Evolutionary conservation across 2,113 vertebrate species (phyloP).

Genomic region (Pituophis catenifer): DNA sequence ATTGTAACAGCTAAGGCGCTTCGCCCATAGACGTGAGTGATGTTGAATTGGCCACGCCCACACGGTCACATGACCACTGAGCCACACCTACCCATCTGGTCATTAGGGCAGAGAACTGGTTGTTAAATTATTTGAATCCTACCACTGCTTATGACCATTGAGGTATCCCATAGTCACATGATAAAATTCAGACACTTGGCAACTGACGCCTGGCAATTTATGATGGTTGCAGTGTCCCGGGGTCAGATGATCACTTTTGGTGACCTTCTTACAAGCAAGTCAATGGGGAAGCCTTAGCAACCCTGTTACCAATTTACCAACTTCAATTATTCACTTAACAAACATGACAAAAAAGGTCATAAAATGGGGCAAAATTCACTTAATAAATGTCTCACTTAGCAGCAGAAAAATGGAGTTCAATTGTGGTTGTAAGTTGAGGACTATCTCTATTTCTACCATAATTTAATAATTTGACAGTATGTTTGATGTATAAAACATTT

Average conservation of each 20-base stretch:
- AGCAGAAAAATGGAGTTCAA: background rate
- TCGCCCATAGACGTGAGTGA: too few species aligned
- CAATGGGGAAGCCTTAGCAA: background rate
- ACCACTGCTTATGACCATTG: background rate
- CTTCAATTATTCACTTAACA: background rate
- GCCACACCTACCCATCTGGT: too few species aligned
- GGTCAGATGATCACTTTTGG: background rate
- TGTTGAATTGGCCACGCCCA: too few species aligned
- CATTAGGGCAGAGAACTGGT: too few species aligned
- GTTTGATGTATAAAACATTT: background rate
- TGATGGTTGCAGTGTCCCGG: background rate
- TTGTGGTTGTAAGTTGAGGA: background rate
- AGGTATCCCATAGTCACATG: background rate
- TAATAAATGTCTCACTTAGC: background rate
- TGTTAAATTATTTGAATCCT: too few species aligned
- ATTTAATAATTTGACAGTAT: background rate
- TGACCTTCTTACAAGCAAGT: background rate
- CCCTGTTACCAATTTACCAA: background rate
- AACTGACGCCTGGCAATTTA: background rate
- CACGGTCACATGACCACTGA: too few species aligned
- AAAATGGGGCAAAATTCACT: background rate
- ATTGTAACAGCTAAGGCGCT: too few species aligned
- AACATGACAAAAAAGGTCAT: background rate
- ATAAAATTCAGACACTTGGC: background rate
- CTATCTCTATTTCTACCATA: background rate